Percentiles rank a stretch among this genome's conserved stretches.
Evolutionary conservation across 2,797 vertebrate species (phyloP).

Genomic region (Danio tinwini): DNA sequence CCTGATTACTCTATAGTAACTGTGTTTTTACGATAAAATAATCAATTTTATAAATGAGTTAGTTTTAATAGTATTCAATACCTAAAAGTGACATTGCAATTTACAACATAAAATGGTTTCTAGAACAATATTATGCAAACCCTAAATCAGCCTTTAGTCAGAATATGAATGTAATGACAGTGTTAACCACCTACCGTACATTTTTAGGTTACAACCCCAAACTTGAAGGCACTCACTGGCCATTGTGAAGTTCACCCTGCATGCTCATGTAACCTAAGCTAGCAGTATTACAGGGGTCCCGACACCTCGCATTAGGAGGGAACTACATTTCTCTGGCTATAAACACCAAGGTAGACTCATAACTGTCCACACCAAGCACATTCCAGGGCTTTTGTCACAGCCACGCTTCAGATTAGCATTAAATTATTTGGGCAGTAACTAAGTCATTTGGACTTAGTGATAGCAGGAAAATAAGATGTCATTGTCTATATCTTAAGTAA

Average conservation of each 20-base stretch:
- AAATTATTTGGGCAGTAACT: conserved; percentile 68
- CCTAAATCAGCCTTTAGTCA: not conserved
- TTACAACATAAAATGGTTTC: not conserved
- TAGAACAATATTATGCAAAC: not conserved
- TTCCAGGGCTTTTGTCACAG: conserved; percentile 85
- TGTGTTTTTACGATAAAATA: not conserved
- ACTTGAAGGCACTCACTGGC: not conserved
- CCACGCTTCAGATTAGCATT: conserved; percentile 71
- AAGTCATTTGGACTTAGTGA: conserved; percentile 58
- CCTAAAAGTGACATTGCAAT: not conserved
- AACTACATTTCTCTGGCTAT: conserved; percentile 74
- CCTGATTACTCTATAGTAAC: not conserved
- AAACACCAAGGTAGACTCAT: conserved; percentile 75
- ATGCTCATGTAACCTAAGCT: conserved; percentile 79
- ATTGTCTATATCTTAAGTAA: conserved; percentile 42
- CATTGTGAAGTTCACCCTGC: conserved; percentile 71
- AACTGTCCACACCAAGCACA: conserved; percentile 75
- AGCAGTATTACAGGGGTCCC: conserved; percentile 74
- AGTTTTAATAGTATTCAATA: not conserved
- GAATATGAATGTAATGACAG: not conserved
- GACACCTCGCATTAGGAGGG: conserved; percentile 76
- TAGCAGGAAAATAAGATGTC: conserved; percentile 62
- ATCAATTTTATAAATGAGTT: too few species aligned
- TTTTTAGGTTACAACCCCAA: not conserved
- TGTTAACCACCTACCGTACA: not conserved